A percentile compares a stretch with the other conserved stretches of the same genome.
phyloP scores from a whole-genome alignment of 2,888 invertebrate species.

The Tipula unca region DNA sequence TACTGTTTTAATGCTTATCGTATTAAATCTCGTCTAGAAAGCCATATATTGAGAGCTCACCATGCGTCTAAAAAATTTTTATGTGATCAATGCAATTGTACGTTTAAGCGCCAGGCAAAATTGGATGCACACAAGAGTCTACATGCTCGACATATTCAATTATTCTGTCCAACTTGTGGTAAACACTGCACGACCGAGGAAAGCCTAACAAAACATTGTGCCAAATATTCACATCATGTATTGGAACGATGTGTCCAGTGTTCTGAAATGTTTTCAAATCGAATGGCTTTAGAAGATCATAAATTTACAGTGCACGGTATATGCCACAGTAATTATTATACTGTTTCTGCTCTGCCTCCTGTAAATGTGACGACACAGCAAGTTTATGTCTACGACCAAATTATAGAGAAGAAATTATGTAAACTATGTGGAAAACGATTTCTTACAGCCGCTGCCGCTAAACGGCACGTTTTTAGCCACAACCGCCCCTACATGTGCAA shows the following conservation, averaged over 20 bases:
- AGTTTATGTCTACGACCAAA: not conserved
- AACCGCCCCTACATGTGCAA: not conserved
- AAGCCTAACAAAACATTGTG: not conserved
- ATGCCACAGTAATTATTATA: not conserved
- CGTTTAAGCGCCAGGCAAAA: not conserved
- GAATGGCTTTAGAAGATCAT: not conserved
- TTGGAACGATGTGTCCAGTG: not conserved
- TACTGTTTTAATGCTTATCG: not conserved
- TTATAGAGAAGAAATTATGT: not conserved
- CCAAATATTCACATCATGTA: not conserved
- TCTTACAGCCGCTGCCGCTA: not conserved
- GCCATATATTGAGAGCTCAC: not conserved
- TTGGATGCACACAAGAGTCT: not conserved
- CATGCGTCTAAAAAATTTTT: not conserved
- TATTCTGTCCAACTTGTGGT: not conserved
- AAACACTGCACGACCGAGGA: not conserved
- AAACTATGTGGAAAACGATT: not conserved
- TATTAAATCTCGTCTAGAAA: not conserved
- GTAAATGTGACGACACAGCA: not conserved
- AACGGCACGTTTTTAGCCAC: not conserved
- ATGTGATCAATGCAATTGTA: not conserved
- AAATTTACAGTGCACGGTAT: not conserved
- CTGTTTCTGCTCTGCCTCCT: not conserved
- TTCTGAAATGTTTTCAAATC: not conserved
- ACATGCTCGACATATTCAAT: not conserved